Conservation (phyloP, 2,888 invertebrate species). For the Teleiodes luculella region DNA sequence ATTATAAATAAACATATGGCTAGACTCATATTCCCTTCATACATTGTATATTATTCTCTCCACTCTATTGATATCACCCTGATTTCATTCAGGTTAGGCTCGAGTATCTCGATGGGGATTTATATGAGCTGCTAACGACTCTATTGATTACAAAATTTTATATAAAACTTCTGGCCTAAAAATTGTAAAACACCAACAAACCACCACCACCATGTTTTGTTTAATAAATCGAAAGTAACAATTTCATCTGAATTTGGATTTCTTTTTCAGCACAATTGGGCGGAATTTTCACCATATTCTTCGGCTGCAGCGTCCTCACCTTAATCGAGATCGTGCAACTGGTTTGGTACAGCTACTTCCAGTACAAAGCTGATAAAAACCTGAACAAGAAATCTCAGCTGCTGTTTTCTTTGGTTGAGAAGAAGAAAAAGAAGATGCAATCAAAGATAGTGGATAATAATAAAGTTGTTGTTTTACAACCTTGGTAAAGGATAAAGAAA, state of each 20-base stretch:
- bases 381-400: not conserved
- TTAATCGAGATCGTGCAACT: slow-evolving; percentile 44
- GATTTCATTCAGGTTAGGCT: no score
- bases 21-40: no score
- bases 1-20: no score
- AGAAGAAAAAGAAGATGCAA: not conserved
- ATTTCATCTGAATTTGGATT: not conserved
- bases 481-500: not conserved
- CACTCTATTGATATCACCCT: no score
- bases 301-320: slow-evolving; percentile 62
- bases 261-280: slow-evolving; percentile 55
- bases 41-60: no score
- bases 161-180: no score
- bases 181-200: no score
- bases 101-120: no score
- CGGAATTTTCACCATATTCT: slow-evolving; percentile 60
- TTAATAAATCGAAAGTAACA: no score
- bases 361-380: not conserved
- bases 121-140: no score
- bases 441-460: not conserved
- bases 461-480: not conserved
- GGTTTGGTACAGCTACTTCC: slow-evolving; percentile 12
- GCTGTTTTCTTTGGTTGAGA: not conserved
- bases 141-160: no score
- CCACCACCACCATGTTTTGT: no score